These are phyloP conservation scores for Malurus splendens DNA, from an alignment of 2,797 vertebrate species.

Conservation along the genomic window DNA sequence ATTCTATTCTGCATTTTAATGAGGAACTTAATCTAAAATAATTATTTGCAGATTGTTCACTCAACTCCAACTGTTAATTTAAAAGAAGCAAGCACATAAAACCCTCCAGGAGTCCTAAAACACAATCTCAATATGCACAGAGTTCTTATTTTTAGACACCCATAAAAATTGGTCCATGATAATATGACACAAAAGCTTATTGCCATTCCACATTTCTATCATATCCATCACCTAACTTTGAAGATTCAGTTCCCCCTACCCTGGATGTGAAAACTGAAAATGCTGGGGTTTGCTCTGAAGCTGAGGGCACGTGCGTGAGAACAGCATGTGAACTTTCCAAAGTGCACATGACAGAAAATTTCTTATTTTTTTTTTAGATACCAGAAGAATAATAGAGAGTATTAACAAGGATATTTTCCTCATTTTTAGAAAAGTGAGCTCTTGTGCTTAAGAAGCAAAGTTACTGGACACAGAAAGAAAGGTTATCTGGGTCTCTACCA, in stretches of 20 bases:
- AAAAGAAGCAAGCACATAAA: constrained; percentile 21
- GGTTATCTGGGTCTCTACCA: background rate
- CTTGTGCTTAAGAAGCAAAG: background rate
- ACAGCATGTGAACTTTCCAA: background rate
- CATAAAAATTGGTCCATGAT: background rate
- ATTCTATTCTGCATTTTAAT: constrained; percentile 26
- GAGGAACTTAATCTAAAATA: constrained; percentile 34
- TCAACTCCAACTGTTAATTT: constrained; percentile 39
- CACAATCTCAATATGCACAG: background rate
- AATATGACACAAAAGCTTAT: background rate
- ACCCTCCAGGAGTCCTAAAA: constrained; percentile 13
- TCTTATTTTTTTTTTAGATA: background rate
- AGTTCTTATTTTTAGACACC: constrained; percentile 9
- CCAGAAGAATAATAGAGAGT: background rate
- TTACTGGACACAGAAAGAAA: background rate
- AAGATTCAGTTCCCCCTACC: background rate
- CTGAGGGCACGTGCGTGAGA: fast-evolving
- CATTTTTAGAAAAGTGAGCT: background rate
- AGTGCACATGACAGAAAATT: background rate
- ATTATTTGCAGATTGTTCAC: constrained; percentile 26
- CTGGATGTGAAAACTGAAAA: background rate
- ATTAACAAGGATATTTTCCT: background rate
- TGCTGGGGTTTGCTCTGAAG: background rate
- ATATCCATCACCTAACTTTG: background rate
- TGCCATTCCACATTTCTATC: background rate